Percentiles rank a stretch among this genome's conserved stretches.
Conservation (phyloP, 2,797 vertebrate genomes). For the Hafferia zeledoni region DNA sequence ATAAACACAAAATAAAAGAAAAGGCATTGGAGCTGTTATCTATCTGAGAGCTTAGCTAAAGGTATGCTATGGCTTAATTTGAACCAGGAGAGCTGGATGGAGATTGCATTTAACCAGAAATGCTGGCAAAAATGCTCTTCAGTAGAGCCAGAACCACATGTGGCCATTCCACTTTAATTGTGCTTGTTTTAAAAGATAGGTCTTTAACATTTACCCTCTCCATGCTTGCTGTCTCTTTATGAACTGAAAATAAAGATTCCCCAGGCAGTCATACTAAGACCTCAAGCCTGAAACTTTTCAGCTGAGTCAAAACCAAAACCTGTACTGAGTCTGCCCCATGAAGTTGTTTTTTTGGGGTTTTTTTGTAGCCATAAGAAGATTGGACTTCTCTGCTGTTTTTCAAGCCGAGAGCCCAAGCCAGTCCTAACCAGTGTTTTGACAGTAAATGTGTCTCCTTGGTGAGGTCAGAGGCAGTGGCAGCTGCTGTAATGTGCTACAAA, state of each 20-base stretch:
- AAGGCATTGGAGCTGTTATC: conserved; percentile 6
- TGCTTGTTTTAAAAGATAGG: conserved; percentile 64
- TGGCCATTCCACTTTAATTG: conserved; percentile 68
- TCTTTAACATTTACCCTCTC: conserved; percentile 65
- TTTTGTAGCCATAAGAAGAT: background rate
- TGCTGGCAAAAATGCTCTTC: conserved; percentile 52
- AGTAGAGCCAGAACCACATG: conserved; percentile 64
- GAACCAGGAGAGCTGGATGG: conserved; percentile 54
- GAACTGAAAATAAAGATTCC: conserved; percentile 61
- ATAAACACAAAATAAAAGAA: conserved; percentile 30
- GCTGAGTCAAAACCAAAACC: conserved; percentile 53
- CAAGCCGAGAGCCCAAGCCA: background rate
- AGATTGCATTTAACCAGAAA: conserved; percentile 57
- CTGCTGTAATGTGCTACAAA: conserved; percentile 61
- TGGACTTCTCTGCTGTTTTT: background rate
- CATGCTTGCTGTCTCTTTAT: conserved; percentile 53
- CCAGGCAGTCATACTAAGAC: conserved; percentile 42
- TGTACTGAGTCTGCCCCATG: background rate
- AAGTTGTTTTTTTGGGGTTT: too few relatives aligned
- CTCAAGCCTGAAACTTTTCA: conserved; percentile 48
- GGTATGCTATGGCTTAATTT: conserved; percentile 55
- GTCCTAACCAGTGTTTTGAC: conserved; percentile 65
- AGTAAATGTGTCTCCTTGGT: conserved; percentile 36
- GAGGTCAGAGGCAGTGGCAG: conserved; percentile 59
- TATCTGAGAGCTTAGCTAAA: conserved; percentile 23